Evolutionary conservation across 2,113 vertebrate species (phyloP), one percentile per base, ranked within the genome.

Genomic region (Cyrtonyx montezumae): DNA sequence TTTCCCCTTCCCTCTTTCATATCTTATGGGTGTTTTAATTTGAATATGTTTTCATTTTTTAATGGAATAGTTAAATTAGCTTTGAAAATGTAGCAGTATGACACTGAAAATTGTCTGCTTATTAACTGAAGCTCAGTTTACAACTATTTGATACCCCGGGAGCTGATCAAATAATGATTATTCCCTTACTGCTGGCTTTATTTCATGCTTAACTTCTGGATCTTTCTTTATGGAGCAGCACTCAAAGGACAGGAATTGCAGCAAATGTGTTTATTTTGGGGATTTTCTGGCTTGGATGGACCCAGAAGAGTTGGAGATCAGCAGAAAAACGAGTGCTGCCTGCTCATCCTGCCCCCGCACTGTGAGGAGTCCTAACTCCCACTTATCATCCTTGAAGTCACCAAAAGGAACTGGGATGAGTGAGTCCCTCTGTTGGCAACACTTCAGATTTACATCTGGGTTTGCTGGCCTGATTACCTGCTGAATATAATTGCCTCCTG

Each of bases 1-100:
- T 65, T 10, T 8, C 4, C 17, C 75, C 53, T 1, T 13, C 46
- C 53, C 32, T 34, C 70, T 91, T 94, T 96, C 90, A 94, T 94
- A 96, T 96, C 93, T 97, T 96, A 90, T 80, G 90, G 90, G 87
- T 93, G 65, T 97, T 97, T 97, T 97, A 94, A 97, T 96, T 96
- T 93, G 86, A 97, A 88, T 97, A 90, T 87, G 80, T 96, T 97
- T 97, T 97, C 90, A 96, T 94, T 97, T 97, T 96, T 97, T 96
- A 97, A 97, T 96, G 89, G 94, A 96, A 95, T 95, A 94, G 94
- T 97, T 97, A 96, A 96, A 96, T 96, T 94, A 94, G 88, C 87
- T 97, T 92, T 91, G 83, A 94, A 95, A 97, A 94, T 73, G 88
- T 90, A 90, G 67, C 13, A 8, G 79, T 90, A 77, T 89, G 86